Conservation (phyloP, 2,113 vertebrate species). For the Glaucomys volans region DNA sequence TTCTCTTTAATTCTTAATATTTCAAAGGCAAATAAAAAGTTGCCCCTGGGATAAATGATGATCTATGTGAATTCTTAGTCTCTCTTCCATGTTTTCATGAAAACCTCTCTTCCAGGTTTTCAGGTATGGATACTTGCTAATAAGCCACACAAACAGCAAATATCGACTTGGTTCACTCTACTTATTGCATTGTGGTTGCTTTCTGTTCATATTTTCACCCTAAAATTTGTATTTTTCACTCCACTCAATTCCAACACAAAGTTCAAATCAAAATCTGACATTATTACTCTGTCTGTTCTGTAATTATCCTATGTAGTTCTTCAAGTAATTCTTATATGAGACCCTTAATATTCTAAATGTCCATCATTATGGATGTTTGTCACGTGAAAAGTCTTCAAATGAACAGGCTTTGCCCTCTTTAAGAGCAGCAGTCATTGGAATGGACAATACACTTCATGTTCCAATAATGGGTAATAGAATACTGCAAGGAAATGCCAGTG, state of each 20-base stretch:
- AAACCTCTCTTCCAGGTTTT: too few relatives aligned
- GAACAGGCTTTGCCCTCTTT: background rate
- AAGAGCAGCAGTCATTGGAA: background rate
- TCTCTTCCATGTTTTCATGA: too few relatives aligned
- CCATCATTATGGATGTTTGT: background rate
- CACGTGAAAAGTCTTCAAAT: background rate
- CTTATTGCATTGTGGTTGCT: background rate
- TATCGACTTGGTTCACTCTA: background rate
- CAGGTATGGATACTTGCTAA: background rate
- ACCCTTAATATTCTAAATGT: background rate
- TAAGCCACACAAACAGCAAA: background rate
- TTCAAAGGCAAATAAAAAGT: slow-evolving; percentile 24
- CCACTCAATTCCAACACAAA: background rate
- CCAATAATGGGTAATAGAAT: background rate
- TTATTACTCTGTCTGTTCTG: background rate
- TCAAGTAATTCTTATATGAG: slow-evolving; percentile 26
- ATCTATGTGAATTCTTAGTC: background rate
- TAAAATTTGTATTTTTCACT: background rate
- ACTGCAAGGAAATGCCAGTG: background rate
- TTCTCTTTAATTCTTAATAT: slow-evolving; percentile 44
- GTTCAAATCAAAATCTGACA: background rate
- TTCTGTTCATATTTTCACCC: background rate
- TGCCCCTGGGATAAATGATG: background rate
- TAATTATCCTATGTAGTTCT: background rate
- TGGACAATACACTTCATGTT: background rate